Conservation (phyloP, 2,888 invertebrate genomes). For the Noctuana brunneofusca region DNA sequence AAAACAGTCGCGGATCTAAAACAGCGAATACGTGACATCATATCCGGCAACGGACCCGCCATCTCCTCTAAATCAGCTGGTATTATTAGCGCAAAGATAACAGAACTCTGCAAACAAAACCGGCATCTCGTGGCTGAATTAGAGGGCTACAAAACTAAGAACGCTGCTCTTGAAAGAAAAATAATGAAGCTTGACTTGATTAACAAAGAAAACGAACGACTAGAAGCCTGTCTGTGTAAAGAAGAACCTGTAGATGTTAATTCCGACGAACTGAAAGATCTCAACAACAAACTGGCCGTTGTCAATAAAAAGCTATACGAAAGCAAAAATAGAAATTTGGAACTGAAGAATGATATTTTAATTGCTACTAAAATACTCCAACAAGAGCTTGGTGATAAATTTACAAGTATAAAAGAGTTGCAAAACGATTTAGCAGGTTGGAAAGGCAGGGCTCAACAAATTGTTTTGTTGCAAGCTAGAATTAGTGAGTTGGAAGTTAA, state of each 20-base stretch:
- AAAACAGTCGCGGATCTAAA: conserved; percentile 70
- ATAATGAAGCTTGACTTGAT: conserved; percentile 70
- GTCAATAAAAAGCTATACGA: conserved; percentile 86
- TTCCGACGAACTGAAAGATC: conserved; percentile 80
- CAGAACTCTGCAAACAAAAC: conserved; percentile 86
- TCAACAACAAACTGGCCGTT: conserved; percentile 83
- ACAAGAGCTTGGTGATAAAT: conserved; percentile 89
- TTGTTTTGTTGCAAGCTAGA: conserved; percentile 86
- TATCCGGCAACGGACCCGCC: conserved; percentile 71
- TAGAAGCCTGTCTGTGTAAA: conserved; percentile 67
- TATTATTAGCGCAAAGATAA: conserved; percentile 84
- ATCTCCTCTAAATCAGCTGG: conserved; percentile 79
- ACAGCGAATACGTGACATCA: conserved; percentile 77
- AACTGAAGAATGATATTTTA: conserved; percentile 87
- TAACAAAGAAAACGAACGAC: conserved; percentile 62
- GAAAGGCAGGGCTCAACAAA: conserved; percentile 91
- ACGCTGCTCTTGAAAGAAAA: conserved; percentile 77
- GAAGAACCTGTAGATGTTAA: conserved; percentile 69
- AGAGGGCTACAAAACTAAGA: conserved; percentile 83
- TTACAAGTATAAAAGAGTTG: conserved; percentile 84
- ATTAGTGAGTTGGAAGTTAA: conserved; percentile 86
- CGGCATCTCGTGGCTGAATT: conserved; percentile 85
- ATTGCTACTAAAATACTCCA: conserved; percentile 88
- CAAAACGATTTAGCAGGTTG: conserved; percentile 84
- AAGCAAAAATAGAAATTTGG: conserved; percentile 86